Percentiles rank a stretch among this genome's conserved stretches.
Evolutionary conservation across 2,113 vertebrate genomes (phyloP).

Genomic region (Rhizomys pruinosus): DNA sequence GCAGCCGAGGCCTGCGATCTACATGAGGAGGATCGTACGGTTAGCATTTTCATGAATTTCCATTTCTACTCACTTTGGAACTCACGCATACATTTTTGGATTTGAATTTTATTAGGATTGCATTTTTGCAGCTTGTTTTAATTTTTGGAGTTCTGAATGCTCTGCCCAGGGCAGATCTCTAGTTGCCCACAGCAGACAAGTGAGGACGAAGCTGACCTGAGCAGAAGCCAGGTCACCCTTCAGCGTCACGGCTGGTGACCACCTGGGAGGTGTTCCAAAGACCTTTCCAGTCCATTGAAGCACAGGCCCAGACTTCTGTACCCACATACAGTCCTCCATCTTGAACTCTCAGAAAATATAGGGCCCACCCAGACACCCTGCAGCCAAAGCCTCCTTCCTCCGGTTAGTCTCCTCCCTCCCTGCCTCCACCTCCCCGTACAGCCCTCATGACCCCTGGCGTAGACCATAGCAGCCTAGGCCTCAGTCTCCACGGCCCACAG

Average conservation of each 20-base stretch:
- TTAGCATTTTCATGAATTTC: slow-evolving; percentile 70
- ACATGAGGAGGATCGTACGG: slow-evolving; percentile 21
- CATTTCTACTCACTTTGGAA: slow-evolving; percentile 49
- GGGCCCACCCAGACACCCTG: neutral
- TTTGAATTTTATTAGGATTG: slow-evolving; percentile 65
- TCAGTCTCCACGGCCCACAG: neutral
- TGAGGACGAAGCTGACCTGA: neutral
- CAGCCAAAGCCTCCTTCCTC: neutral
- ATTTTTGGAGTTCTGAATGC: slow-evolving; percentile 33
- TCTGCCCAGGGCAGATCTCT: slow-evolving; percentile 28
- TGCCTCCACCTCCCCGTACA: neutral
- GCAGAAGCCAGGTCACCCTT: neutral
- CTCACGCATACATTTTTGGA: slow-evolving; percentile 35
- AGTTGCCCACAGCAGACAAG: neutral
- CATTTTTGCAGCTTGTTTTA: slow-evolving; percentile 49
- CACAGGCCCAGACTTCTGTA: neutral
- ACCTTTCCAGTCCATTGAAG: neutral
- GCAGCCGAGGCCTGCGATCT: neutral
- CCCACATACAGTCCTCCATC: neutral
- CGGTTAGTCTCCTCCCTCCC: accelerated
- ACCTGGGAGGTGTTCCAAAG: neutral
- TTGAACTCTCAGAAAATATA: neutral
- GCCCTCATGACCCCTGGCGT: neutral
- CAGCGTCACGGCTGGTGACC: neutral
- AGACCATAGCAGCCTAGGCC: neutral